These are phyloP conservation scores for Sisyra terminalis DNA, from an alignment of 2,888 invertebrate species.

Conservation along the genomic window DNA sequence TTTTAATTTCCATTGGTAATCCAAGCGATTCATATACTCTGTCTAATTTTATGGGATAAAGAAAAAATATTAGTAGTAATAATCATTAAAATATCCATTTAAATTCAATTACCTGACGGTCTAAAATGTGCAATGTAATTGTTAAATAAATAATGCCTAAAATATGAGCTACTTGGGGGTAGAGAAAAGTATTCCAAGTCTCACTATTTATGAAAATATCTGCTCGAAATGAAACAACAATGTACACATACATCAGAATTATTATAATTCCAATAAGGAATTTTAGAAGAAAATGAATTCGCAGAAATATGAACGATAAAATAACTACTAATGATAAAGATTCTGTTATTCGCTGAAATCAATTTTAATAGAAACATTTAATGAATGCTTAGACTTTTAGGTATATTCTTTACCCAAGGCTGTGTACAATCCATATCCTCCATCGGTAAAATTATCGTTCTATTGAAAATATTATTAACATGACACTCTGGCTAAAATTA, in stretches of 20 bases:
- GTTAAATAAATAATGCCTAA: constrained; percentile 57
- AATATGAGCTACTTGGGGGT: constrained; percentile 53
- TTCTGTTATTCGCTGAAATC: constrained; percentile 60
- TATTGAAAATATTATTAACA: constrained; percentile 1
- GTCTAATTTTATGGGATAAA: neutral
- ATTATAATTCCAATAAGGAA: constrained; percentile 49
- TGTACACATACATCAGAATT: constrained; percentile 45
- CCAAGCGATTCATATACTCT: constrained; percentile 54
- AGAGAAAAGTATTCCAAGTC: constrained; percentile 51
- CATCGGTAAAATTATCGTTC: neutral
- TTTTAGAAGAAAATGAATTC: constrained; percentile 72
- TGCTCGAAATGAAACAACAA: constrained; percentile 46
- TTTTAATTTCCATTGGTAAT: constrained; percentile 62
- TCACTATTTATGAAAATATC: constrained; percentile 39
- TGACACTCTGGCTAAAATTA: neutral
- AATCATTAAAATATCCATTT: neutral
- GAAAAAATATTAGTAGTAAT: too few relatives aligned
- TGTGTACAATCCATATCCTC: neutral
- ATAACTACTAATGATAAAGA: constrained; percentile 44
- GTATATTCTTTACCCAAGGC: neutral
- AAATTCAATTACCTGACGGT: constrained; percentile 46
- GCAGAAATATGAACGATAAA: constrained; percentile 66
- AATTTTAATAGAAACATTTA: constrained; percentile 9
- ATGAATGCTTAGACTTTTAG: neutral
- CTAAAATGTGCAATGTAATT: constrained; percentile 65